Evolutionary conservation across 2,797 vertebrate genomes (phyloP), one percentile per base, ranked within the genome.

Genomic region (Rachycentron canadum): DNA sequence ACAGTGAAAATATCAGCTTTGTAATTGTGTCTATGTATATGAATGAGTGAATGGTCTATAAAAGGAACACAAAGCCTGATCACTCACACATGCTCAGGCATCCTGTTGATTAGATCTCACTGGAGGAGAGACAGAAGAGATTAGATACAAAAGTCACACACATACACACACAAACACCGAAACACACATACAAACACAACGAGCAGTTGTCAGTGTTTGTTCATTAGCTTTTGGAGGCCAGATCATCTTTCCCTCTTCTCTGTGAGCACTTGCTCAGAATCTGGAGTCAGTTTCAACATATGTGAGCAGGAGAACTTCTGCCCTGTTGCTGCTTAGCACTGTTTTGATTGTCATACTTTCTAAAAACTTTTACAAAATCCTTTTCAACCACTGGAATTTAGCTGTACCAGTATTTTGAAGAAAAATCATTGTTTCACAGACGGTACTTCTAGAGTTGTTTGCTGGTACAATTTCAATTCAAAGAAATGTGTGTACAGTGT

Each of bases 81-180:
- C 53, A 93, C 95, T 94, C 84, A 95, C 94, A 88, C 58, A 43
- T 93, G 91, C 52, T 95, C 95, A 67, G 95, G 95, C 95, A 95
- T 95, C 86, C 69, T 94, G 87, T 62, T 86, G 81, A 77, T 81
- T 70, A 78, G 71, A 74, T 76, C 40, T 89, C 71, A 40, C 84
- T 91, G 83, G 49, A 79, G 50, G 76, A 85, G 50, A 90, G 74
- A 87, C 53, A 56, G 70, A 57, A 63, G 60, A 86, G 71, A 90
- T 92, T 89, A 91, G 78, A 81, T 55, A 57, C 40, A 61, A 23
- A 56, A 47, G 64, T 61, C 58, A 70, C 69, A 12, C 41, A 73
- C 32, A 64, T 57, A 53, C 65, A 49, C 21, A 43, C 38, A 65
- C 71, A 56, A n/a, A n/a, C n/a, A n/a, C n/a, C n/a, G n/a, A 32